Evolutionary conservation across 92 coral and sea anemone genomes (phyloP).

Genomic region (Actinostola sp.): DNA sequence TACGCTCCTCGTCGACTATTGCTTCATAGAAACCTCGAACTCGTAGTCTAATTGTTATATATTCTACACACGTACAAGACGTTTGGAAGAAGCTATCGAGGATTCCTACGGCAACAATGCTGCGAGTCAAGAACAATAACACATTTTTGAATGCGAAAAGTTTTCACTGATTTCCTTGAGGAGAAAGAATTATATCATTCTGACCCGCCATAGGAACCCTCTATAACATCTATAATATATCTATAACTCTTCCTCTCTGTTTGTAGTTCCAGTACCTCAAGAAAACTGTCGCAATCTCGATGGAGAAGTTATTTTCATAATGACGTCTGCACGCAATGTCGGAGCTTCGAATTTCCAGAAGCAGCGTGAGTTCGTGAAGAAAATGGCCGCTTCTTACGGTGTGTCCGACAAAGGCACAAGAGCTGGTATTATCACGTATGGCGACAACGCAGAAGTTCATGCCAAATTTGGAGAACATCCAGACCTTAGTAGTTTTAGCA

Average conservation of each 20-base stretch:
- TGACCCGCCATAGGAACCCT: background rate
- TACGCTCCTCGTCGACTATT: too few relatives aligned
- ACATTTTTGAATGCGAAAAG: too few relatives aligned
- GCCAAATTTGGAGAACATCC: slow-evolving; percentile 46
- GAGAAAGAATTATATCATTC: too few relatives aligned
- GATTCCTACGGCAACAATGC: too few relatives aligned
- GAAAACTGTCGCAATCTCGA: slow-evolving; percentile 9
- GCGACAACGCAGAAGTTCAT: slow-evolving; percentile 37
- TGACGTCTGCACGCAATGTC: slow-evolving; percentile 55
- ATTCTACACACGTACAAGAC: too few relatives aligned
- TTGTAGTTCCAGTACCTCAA: background rate
- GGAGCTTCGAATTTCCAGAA: slow-evolving; percentile 46
- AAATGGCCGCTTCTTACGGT: slow-evolving; percentile 38
- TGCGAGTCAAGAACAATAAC: too few relatives aligned
- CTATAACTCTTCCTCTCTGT: background rate
- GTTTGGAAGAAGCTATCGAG: too few relatives aligned
- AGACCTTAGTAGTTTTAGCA: slow-evolving; percentile 24
- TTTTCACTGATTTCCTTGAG: too few relatives aligned
- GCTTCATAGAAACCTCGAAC: too few relatives aligned
- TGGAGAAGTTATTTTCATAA: slow-evolving; percentile 60
- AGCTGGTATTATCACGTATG: slow-evolving; percentile 52
- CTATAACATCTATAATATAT: background rate
- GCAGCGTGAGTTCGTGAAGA: slow-evolving; percentile 44
- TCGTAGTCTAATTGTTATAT: too few relatives aligned
- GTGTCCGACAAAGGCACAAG: slow-evolving; percentile 31